Evolutionary conservation across 2,113 vertebrate genomes (phyloP), one percentile per base, ranked within the genome.

Genomic region (Chaetodon trifascialis): DNA sequence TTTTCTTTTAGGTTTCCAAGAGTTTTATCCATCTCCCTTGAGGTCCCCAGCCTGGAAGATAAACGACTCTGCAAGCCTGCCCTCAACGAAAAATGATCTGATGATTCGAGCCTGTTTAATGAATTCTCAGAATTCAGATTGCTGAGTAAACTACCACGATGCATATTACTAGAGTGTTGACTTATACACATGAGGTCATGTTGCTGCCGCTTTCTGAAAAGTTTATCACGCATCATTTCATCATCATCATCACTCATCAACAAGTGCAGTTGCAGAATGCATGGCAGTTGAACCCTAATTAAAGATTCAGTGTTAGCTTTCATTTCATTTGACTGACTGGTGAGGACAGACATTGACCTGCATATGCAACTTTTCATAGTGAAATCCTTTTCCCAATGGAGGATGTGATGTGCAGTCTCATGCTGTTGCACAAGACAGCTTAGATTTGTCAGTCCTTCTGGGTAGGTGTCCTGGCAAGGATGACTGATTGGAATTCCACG

Each of bases 401-500:
- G 42, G 51, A 69, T 30, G 55, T 68, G 38, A 79, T 16, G 58
- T 69, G 34, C 49, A 65, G 67, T 81, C 85, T 63, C 56, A 46
- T 69, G 42, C 52, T 55, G 54, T 82, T 76, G 42, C 76, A 73
- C 62, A 54, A 78, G 64, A 80, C 68, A n/a, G 49, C 59, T 67
- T 47, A 36, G 79, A 80, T 82, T 78, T 63, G 78, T 84, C 85
- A 71, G 63, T 73, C 80, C 78, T 86, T 86, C 76, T 79, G 86
- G 51, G 79, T 87, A 77, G 82, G 84, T 89, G 89, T 92, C 83
- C 78, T 84, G 85, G 86, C 76, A 67, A 59, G 76, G 80, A 89
- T 92, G 87, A 91, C 92, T 93, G 94, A 95, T 94, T 93, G 87
- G 92, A 93, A 95, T 94, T 94, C 92, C 91, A 90, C 68, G 82